Evolutionary conservation across 2,113 vertebrate genomes (phyloP).

Genomic region (Onychorhynchus coronatus): DNA sequence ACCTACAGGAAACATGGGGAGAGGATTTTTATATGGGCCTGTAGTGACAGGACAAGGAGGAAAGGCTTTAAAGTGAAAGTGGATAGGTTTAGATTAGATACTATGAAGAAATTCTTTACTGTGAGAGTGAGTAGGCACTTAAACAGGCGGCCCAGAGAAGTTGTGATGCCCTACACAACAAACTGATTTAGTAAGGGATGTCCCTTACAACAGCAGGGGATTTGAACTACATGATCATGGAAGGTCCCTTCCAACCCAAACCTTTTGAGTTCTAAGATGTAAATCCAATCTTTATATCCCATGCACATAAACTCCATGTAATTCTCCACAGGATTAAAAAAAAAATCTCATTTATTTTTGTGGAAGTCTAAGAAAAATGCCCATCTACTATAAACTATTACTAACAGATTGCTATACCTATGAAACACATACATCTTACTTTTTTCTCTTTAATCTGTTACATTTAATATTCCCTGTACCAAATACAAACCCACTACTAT

Average conservation of each 20-base stretch:
- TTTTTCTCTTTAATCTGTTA: background rate
- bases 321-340: background rate
- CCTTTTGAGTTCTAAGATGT: background rate
- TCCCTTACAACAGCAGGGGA: background rate
- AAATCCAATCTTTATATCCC: background rate
- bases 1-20: background rate
- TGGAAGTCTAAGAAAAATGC: background rate
- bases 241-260: background rate
- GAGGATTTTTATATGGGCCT: background rate
- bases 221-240: background rate
- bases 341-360: background rate
- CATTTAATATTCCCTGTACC: background rate
- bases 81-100: background rate
- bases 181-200: background rate
- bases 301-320: background rate
- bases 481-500: background rate
- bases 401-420: background rate
- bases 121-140: background rate
- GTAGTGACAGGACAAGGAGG: background rate
- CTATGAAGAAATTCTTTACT: background rate
- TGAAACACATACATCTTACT: background rate
- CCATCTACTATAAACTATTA: background rate
- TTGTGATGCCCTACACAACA: background rate
- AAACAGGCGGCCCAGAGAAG: background rate
- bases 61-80: background rate